Percentiles rank a stretch among this genome's conserved stretches.
These are phyloP conservation scores for Pseudachorutes palmiensis DNA, from an alignment of 1,140 invertebrate species.

Conservation along the genomic window DNA sequence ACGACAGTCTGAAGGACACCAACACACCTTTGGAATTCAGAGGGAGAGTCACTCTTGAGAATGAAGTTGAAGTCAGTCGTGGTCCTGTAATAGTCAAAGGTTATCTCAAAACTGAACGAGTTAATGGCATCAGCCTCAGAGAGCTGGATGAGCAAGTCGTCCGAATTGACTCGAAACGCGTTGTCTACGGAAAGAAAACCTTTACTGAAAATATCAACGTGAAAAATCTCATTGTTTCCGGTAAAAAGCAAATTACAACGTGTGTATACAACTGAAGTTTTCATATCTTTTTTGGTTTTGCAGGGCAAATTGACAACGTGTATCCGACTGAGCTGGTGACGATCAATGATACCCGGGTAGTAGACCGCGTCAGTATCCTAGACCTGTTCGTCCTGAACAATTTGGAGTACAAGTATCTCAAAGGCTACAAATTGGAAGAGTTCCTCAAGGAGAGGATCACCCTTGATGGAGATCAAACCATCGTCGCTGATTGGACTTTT, in stretches of 20 bases:
- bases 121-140: not conserved
- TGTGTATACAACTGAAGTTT: no score
- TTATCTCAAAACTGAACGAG: not conserved
- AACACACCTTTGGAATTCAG: not conserved
- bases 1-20: not conserved
- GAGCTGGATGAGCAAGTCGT: not conserved
- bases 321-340: conserved; percentile 5
- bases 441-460: not conserved
- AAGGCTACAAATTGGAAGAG: not conserved
- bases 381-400: not conserved
- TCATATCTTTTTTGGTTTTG: not conserved
- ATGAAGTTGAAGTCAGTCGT: not conserved
- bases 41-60: not conserved
- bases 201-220: not conserved
- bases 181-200: not conserved
- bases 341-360: not conserved
- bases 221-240: not conserved
- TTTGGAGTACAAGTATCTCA: not conserved
- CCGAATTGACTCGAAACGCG: not conserved
- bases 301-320: conserved; percentile 1
- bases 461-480: not conserved
- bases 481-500: not conserved
- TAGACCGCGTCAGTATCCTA: not conserved
- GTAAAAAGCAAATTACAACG: not conserved
- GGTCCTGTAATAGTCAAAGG: conserved; percentile 1